These are phyloP conservation scores for Drosophila sordidapex DNA, from an alignment of 2,888 invertebrate genomes.

Conservation along the genomic window DNA sequence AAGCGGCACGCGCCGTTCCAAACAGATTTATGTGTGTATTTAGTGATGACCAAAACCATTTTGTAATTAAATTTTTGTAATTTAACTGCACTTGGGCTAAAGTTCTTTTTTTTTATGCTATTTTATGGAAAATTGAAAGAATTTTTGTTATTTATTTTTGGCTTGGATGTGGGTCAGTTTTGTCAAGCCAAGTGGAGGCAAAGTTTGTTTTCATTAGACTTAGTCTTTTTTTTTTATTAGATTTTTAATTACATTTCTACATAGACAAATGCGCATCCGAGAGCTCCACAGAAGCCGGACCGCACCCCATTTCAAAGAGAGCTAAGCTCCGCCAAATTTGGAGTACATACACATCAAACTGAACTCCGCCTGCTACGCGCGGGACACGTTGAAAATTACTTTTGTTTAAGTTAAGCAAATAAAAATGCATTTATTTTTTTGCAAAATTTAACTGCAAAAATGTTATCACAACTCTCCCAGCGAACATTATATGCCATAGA, in stretches of 20 bases:
- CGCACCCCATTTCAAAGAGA: slow-evolving; percentile 45
- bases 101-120: slow-evolving; percentile 11
- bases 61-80: slow-evolving; percentile 73
- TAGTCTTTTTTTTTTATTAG: slow-evolving; percentile 11
- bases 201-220: slow-evolving; percentile 55
- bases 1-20: slow-evolving; percentile 66
- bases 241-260: slow-evolving; percentile 67
- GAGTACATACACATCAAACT: slow-evolving; percentile 38
- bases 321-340: not conserved
- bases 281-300: slow-evolving; percentile 11
- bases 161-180: slow-evolving; percentile 59
- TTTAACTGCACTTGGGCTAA: slow-evolving; percentile 60
- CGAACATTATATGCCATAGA: slow-evolving; percentile 12
- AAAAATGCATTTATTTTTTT: slow-evolving; percentile 49
- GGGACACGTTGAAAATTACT: slow-evolving; percentile 33
- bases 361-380: slow-evolving; percentile 18
- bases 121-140: slow-evolving; percentile 27
- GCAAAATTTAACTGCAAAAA: slow-evolving; percentile 50
- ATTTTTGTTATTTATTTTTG: slow-evolving; percentile 17
- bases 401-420: slow-evolving; percentile 41
- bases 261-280: slow-evolving; percentile 40
- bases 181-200: slow-evolving; percentile 33
- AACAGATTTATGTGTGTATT: slow-evolving; percentile 56
- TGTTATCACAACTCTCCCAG: slow-evolving; percentile 45
- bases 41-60: slow-evolving; percentile 42